Percentiles rank a stretch among this genome's conserved stretches.
Evolutionary conservation across 2,113 vertebrate genomes (phyloP).

Genomic region (Laticauda colubrina): DNA sequence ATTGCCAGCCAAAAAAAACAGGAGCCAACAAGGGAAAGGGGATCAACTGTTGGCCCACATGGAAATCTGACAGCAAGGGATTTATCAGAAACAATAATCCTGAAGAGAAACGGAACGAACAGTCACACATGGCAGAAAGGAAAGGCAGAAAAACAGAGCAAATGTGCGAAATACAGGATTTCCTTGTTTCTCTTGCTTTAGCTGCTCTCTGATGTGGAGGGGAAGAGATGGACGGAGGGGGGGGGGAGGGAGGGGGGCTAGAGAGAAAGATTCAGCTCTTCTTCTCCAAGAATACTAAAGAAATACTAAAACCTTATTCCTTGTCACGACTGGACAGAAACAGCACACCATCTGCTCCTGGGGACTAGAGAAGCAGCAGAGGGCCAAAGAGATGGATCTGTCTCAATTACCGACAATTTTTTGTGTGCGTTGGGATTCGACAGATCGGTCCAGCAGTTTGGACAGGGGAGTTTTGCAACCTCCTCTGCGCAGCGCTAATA

Average conservation of each 20-base stretch:
- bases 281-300: background rate
- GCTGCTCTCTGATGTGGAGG: conserved; percentile 32
- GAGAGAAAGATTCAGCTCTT: background rate
- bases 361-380: background rate
- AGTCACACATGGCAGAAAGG: conserved; percentile 30
- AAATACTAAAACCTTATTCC: background rate
- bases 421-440: background rate
- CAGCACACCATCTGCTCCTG: background rate
- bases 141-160: conserved; percentile 52
- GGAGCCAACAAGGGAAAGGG: background rate
- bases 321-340: background rate
- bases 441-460: background rate
- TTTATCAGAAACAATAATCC: conserved; percentile 14
- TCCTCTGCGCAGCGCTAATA: background rate
- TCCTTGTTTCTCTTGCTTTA: conserved; percentile 64
- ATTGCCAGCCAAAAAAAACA: conserved; percentile 11
- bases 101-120: background rate
- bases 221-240: too few species aligned
- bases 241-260: too few species aligned
- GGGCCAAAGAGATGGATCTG: background rate
- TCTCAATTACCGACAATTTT: background rate
- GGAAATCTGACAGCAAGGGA: conserved; percentile 5
- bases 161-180: conserved; percentile 67
- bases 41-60: background rate
- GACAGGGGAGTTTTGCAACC: background rate